Percentiles rank a stretch among this genome's conserved stretches.
Evolutionary conservation across 2,888 invertebrate genomes (phyloP).

Genomic region (Aethes cnicana): DNA sequence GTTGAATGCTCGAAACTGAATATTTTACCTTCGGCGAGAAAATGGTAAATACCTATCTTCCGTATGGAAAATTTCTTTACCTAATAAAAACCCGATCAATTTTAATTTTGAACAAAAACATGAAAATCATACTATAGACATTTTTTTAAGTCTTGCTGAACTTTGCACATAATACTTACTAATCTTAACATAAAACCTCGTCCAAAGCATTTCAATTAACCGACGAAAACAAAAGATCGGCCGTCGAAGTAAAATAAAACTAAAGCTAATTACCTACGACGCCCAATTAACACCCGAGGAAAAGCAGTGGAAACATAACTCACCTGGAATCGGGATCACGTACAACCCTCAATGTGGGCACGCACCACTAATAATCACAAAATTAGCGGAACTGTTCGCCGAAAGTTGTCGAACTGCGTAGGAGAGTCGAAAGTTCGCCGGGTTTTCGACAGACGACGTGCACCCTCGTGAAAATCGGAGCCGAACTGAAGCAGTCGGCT

Average conservation of each 20-base stretch:
- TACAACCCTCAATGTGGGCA: conserved; percentile 23
- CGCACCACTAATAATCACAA: conserved; percentile 37
- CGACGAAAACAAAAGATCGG: conserved; percentile 3
- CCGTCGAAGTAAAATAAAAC: conserved; percentile 20
- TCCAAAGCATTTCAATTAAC: too few species aligned
- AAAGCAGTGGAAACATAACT: conserved; percentile 19
- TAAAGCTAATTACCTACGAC: conserved; percentile 19
- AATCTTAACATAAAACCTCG: too few species aligned
- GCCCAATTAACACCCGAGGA: conserved; percentile 25
- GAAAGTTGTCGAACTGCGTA: conserved; percentile 14
- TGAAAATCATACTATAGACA: too few species aligned
- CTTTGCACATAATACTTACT: too few species aligned
- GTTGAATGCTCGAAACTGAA: too few species aligned
- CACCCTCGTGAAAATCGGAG: conserved; percentile 36
- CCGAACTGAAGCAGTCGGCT: conserved; percentile 40
- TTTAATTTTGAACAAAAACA: too few species aligned
- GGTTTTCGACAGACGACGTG: conserved; percentile 32
- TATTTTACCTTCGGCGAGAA: too few species aligned
- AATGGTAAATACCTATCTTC: too few species aligned
- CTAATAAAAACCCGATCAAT: too few species aligned
- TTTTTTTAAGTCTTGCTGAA: too few species aligned
- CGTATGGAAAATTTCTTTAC: too few species aligned
- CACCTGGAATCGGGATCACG: conserved; percentile 22
- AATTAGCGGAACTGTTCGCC: conserved; percentile 28
- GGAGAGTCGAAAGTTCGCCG: conserved; percentile 38